Base-by-base conservation (phyloP, 2,888 invertebrate genomes). In the Drosophila colorata region DNA sequence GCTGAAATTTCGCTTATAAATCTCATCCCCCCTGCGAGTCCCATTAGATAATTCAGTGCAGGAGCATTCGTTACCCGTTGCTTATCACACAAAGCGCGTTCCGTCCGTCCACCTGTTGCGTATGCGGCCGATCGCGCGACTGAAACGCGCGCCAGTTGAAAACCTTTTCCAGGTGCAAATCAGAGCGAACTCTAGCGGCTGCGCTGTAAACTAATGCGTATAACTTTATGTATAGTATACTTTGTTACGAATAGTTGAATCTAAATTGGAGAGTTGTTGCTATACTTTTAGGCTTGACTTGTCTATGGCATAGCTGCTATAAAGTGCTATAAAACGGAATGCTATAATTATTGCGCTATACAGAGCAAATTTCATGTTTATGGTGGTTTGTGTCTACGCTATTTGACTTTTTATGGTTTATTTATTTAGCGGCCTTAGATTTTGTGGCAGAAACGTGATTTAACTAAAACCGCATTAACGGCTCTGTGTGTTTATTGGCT, bases 61-160 rank as follows among this genome's bases (percentile, higher is more conserved):
- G 33, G 33, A 33, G 33, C 13, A 13, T 33, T 33, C 11, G 2
- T 18, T 80, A 84, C 82, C 82, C 82, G 74, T 78, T 64, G 56
- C 58, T 73, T 76, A 74, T 78, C 70, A 69, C 33, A 65, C 48
- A 46, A 48, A 51, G 63, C 47, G 49, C 28, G 18, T n/a, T 28
- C 28, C 35, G 35, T 33, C 41, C 59, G 38, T 61, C 43, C 82
- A 81, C 75, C 85, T 80, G 82, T 69, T 78, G 58, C 71, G 69
- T 71, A 37, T 58, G 78, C 72, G 69, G 49, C 41, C 69, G 74
- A 84, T 76, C 81, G 80, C 68, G 82, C 61, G 72, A 83, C 82
- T 85, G 60, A 74, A 69, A 57, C 51, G 18, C 37, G 44, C 64
- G 51, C 43, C 25, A 31, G 38, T 40, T 49, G 51, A 59, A 52